Evolutionary conservation across 2,797 vertebrate species (phyloP).

Genomic region (Tympanoctomys barrerae): DNA sequence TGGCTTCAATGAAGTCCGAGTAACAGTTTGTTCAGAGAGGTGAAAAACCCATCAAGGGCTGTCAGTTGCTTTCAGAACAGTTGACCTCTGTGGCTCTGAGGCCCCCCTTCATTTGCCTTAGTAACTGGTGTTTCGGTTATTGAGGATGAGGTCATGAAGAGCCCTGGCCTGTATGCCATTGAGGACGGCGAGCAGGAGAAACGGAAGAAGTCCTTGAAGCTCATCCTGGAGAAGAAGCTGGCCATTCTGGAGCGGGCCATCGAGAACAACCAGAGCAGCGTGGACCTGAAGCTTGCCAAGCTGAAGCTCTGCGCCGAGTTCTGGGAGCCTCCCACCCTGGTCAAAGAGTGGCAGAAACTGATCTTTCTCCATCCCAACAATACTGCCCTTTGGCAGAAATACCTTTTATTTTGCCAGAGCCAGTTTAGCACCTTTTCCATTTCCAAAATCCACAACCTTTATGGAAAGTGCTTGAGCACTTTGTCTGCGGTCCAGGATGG

Average conservation of each 20-base stretch:
- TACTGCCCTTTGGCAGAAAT: constrained; percentile 93
- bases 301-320: constrained; percentile 94
- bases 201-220: constrained; percentile 90
- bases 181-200: constrained; percentile 88
- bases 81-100: neutral
- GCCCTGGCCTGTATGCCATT: constrained; percentile 86
- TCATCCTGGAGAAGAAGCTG: constrained; percentile 96
- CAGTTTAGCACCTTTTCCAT: constrained; percentile 96
- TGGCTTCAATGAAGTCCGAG: neutral
- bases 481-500: constrained; percentile 95
- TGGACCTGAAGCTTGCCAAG: constrained; percentile 94
- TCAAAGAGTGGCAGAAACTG: constrained; percentile 98
- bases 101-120: neutral
- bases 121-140: constrained; percentile 54
- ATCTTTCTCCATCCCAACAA: constrained; percentile 97
- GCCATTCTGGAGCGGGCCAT: constrained; percentile 95
- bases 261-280: constrained; percentile 93
- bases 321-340: constrained; percentile 93
- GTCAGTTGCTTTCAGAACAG: fast-evolving
- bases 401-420: constrained; percentile 96
- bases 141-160: constrained; percentile 93
- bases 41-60: neutral
- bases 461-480: constrained; percentile 96
- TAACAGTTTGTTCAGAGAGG: neutral
- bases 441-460: constrained; percentile 93